Percentiles rank a stretch among this genome's conserved stretches.
Evolutionary conservation across 1,140 invertebrate species (phyloP).

Genomic region (Geopemphigus sp.): DNA sequence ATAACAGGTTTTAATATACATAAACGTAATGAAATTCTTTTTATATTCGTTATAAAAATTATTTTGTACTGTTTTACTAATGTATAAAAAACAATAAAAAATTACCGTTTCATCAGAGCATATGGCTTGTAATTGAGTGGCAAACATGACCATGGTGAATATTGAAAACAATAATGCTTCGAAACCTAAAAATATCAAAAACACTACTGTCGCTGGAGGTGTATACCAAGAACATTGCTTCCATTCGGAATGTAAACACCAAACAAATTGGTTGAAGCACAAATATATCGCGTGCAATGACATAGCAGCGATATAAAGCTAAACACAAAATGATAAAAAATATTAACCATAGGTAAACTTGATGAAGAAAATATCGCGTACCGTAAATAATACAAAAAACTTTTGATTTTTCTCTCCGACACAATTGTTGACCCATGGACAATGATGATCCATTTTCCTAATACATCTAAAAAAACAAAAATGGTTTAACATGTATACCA

Average conservation of each 20-base stretch:
- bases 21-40: too few relatives aligned
- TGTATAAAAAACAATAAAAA: conserved; percentile 21
- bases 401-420: conserved; percentile 99
- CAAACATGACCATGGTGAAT: conserved; percentile 97
- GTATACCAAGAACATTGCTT: conserved; percentile 88
- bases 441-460: conserved; percentile 99
- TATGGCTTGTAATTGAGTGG: conserved; percentile 88
- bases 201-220: conserved; percentile 91
- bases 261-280: conserved; percentile 89
- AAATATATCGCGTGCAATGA: conserved; percentile 91
- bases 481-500: not conserved
- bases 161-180: conserved; percentile 97
- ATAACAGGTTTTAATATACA: too few relatives aligned
- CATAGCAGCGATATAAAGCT: conserved; percentile 97
- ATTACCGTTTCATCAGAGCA: conserved; percentile 97
- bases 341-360: not conserved
- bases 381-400: conserved; percentile 98
- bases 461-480: conserved; percentile 69
- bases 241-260: conserved; percentile 93
- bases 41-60: too few relatives aligned
- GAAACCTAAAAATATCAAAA: conserved; percentile 93
- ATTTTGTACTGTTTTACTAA: too few relatives aligned
- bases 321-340: conserved; percentile 56
- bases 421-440: conserved; percentile 99
- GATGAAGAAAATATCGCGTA: conserved; percentile 60